Conservation (phyloP, 2,888 invertebrate species). For the Drosophila atripex region DNA sequence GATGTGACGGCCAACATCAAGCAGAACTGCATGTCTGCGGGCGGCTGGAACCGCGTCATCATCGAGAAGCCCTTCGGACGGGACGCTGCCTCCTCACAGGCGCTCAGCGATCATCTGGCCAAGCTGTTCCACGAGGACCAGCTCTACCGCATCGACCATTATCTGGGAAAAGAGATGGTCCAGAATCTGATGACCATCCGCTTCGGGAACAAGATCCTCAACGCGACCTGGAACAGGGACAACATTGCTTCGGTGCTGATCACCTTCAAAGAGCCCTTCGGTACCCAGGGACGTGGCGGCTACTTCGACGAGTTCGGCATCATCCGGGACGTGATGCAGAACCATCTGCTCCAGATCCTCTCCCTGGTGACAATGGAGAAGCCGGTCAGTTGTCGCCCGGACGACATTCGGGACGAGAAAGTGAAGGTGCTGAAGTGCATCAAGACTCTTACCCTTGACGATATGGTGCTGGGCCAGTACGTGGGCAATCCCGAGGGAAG, state of each 20-base stretch:
- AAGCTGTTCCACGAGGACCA: conserved; percentile 96
- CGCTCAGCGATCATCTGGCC: conserved; percentile 93
- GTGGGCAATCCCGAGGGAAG: conserved; percentile 92
- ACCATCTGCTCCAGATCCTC: conserved; percentile 98
- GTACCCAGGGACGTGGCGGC: conserved; percentile 98
- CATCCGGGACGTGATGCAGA: conserved; percentile 99
- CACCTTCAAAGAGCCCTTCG: conserved; percentile 99
- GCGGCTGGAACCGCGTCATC: conserved; percentile 97
- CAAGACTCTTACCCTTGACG: conserved; percentile 88
- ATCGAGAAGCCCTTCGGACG: conserved; percentile 99
- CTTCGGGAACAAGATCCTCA: conserved; percentile 97
- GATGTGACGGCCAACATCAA: conserved; percentile 93
- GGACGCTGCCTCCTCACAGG: conserved; percentile 93
- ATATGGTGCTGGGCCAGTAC: conserved; percentile 98
- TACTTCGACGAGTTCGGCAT: conserved; percentile 99
- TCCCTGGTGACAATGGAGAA: conserved; percentile 99
- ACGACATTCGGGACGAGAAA: conserved; percentile 99
- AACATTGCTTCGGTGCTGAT: conserved; percentile 97
- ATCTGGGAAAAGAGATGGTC: conserved; percentile 99
- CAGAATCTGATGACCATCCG: conserved; percentile 98
- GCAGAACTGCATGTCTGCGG: conserved; percentile 91
- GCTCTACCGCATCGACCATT: conserved; percentile 99
- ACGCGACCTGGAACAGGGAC: conserved; percentile 98
- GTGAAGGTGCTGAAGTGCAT: conserved; percentile 97
- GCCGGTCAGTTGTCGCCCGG: conserved; percentile 95